Conservation (phyloP, 2,113 vertebrate genomes). For the Stomatorhinus ivindoensis region DNA sequence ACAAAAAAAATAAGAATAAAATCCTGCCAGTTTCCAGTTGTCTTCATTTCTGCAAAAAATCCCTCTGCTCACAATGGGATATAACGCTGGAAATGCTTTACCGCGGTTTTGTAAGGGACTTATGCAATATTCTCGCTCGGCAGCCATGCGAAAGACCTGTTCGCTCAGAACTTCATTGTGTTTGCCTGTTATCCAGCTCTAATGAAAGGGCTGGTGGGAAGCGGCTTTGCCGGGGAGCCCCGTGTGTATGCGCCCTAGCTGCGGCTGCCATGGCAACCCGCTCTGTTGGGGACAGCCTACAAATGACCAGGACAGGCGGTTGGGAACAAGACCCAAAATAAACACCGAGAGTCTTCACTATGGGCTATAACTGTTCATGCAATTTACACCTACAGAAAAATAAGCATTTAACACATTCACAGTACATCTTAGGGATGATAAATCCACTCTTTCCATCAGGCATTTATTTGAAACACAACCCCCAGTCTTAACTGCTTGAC, state of each 20-base stretch:
- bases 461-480: neutral
- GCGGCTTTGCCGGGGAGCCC: neutral
- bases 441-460: neutral
- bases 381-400: neutral
- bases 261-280: conserved; percentile 10
- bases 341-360: neutral
- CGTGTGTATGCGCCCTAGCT: conserved; percentile 3
- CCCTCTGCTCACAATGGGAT: neutral
- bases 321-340: neutral
- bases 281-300: neutral
- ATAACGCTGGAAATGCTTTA: neutral
- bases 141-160: neutral
- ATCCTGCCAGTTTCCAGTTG: neutral
- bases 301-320: neutral
- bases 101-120: neutral
- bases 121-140: neutral
- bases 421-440: neutral
- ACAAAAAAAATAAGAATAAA: neutral
- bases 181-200: neutral
- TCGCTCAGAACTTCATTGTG: neutral
- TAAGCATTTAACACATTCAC: neutral
- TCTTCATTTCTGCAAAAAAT: neutral
- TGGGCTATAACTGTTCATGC: neutral
- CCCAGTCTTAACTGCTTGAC: neutral
- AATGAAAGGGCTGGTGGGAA: conserved; percentile 3